Evolutionary conservation across 2,888 invertebrate species (phyloP).

Genomic region (Cerastis rubricosa): DNA sequence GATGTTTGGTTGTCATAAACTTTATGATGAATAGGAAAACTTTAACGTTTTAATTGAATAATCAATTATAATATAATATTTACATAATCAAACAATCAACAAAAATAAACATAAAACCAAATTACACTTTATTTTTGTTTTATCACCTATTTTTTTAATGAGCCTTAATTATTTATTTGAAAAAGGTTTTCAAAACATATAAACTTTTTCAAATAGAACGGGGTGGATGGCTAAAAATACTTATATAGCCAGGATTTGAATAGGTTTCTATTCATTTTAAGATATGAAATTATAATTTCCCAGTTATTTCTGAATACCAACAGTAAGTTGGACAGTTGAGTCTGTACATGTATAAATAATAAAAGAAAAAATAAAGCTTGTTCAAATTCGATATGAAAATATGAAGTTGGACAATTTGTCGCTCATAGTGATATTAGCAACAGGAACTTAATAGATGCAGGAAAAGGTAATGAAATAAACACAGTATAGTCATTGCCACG

Average conservation of each 20-base stretch:
- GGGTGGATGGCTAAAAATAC: background rate
- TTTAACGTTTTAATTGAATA: background rate
- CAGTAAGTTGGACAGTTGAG: background rate
- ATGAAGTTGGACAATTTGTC: background rate
- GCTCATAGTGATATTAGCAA: constrained; percentile 3
- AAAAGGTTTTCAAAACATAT: background rate
- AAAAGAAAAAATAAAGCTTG: background rate
- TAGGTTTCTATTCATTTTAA: background rate
- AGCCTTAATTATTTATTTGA: background rate
- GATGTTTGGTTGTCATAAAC: background rate
- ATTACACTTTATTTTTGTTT: background rate
- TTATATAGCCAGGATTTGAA: background rate
- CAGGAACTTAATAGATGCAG: constrained; percentile 29
- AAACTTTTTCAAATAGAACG: background rate
- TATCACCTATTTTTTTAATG: background rate
- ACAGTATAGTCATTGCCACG: constrained; percentile 33
- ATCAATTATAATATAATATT: no score
- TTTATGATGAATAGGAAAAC: no score
- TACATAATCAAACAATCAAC: no score
- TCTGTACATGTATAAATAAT: no score
- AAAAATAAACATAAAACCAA: background rate
- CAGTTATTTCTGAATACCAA: background rate
- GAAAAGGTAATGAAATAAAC: constrained; percentile 25
- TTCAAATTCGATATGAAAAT: background rate
- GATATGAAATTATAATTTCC: no score